A percentile compares a stretch with the other conserved stretches of the same genome.
These are phyloP conservation scores for Spondyliosoma cantharus DNA, from an alignment of 2,797 vertebrate genomes.

Conservation along the genomic window DNA sequence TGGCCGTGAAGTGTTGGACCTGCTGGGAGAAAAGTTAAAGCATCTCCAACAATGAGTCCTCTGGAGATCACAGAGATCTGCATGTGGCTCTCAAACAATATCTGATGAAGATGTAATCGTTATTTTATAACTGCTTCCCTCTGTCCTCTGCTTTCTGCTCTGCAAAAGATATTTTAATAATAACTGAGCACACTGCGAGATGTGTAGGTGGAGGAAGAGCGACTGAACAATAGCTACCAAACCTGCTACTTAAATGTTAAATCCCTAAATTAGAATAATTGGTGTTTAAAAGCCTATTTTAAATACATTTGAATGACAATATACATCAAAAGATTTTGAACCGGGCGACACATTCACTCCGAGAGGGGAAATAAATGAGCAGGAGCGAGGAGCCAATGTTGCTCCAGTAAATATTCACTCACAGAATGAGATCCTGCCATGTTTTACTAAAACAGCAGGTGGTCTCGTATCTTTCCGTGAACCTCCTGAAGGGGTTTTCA, in stretches of 20 bases:
- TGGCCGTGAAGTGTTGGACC: background rate
- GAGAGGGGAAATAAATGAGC: background rate
- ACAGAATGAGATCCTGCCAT: background rate
- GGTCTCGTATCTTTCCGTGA: constrained; percentile 1
- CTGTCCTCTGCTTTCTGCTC: background rate
- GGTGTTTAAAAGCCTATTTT: background rate
- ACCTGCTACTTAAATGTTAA: background rate
- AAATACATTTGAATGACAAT: background rate
- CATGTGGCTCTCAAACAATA: background rate
- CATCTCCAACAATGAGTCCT: background rate
- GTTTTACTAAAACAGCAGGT: constrained; percentile 13
- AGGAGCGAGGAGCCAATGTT: background rate
- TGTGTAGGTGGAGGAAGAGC: background rate
- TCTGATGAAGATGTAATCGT: background rate
- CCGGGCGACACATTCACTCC: background rate
- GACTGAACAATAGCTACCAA: background rate
- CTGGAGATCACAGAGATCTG: background rate
- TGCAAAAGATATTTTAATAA: background rate
- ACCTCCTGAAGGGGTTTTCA: background rate
- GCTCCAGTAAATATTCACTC: constrained; percentile 12
- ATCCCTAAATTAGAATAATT: background rate
- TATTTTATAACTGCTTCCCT: background rate
- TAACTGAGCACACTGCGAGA: background rate
- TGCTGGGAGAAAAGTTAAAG: background rate
- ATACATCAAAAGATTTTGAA: no score